Base-by-base conservation (phyloP, 2,888 invertebrate species). In the Opisthograptis luteolata region DNA sequence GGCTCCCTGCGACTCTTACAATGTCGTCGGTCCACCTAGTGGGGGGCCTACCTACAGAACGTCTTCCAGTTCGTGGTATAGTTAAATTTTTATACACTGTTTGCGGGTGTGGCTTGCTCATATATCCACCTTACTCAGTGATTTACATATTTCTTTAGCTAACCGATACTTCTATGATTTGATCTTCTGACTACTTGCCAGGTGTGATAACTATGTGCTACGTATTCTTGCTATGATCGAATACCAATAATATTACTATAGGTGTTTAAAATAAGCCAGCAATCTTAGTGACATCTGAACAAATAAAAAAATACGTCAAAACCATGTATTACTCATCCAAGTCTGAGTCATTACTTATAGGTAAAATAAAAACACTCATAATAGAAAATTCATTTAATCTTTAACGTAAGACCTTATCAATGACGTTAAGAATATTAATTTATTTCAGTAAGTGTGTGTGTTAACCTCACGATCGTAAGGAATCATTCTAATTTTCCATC, bases 291-390 rank as follows among this genome's bases (percentile, higher is more conserved):
- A 54, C 84, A 84, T 66, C 81, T 87, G 87, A 70, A 53, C 65
- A 82, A 83, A 83, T 70, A 78, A 61, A 66, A 66, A 71, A 56
- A 73, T 75, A 83, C 86, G 84, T 87, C 84, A 85, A 73, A 73
- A 60, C 62, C 63, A 77, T 83, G 60, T 66, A 78, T 84, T 79
- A 80, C 73, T 82, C 81, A 82, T 70, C 24, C 31, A 35, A 17
- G 50, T 35, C 39, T 51, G 49, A 58, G 52, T 58, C 53, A 50
- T 44, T 30, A 35, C n/a, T n/a, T n/a, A n/a, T n/a, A n/a, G n/a
- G n/a, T n/a, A n/a, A n/a, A n/a, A n/a, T n/a, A n/a, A n/a, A n/a
- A n/a, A n/a, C n/a, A n/a, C n/a, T n/a, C n/a, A n/a, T n/a, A 51
- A 36, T 14, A 41, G 44, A 50, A 50, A 55, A 50, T 55, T 40